Percentiles rank a stretch among this genome's conserved stretches.
These are phyloP conservation scores for Andrena flavipes DNA, from an alignment of 2,888 invertebrate species.

Conservation along the genomic window DNA sequence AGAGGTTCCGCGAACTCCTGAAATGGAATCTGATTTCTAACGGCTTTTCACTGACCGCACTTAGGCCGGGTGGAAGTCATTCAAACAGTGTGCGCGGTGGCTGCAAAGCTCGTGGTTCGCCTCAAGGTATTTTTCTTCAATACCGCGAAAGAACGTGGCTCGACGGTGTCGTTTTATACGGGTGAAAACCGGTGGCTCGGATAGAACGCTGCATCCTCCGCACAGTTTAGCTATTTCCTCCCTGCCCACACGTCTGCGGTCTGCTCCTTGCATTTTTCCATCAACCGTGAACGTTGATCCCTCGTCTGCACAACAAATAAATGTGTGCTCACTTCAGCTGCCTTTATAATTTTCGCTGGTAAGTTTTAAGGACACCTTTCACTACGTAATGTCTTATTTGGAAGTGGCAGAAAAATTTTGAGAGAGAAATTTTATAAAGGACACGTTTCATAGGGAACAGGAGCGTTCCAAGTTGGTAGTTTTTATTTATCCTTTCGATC, in stretches of 20 bases:
- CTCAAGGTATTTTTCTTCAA: slow-evolving; percentile 49
- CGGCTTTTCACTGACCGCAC: slow-evolving; percentile 74
- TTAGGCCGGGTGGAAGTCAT: slow-evolving; percentile 59
- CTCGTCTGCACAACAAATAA: slow-evolving; percentile 17
- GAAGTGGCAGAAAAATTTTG: too few species aligned
- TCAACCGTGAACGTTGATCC: slow-evolving; percentile 17
- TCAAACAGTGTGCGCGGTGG: slow-evolving; percentile 47
- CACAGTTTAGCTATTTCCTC: slow-evolving; percentile 56
- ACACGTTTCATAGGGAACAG: too few species aligned
- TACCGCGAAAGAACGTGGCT: slow-evolving; percentile 50
- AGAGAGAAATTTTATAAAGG: too few species aligned
- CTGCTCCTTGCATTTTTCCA: slow-evolving; percentile 27
- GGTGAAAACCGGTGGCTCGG: slow-evolving; percentile 46
- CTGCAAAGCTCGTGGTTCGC: slow-evolving; percentile 51
- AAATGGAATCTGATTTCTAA: slow-evolving; percentile 80
- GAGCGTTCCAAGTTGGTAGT: background rate
- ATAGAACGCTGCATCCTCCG: slow-evolving; percentile 56
- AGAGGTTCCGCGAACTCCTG: slow-evolving; percentile 61
- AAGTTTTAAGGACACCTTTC: too few species aligned
- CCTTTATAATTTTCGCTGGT: background rate
- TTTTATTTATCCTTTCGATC: background rate
- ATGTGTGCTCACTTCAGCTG: slow-evolving; percentile 6
- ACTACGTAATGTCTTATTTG: too few species aligned
- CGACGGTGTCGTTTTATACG: slow-evolving; percentile 41
- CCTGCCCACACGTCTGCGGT: slow-evolving; percentile 59